These are phyloP conservation scores for Tinea trinotella DNA, from an alignment of 2,888 invertebrate species.

Conservation along the genomic window DNA sequence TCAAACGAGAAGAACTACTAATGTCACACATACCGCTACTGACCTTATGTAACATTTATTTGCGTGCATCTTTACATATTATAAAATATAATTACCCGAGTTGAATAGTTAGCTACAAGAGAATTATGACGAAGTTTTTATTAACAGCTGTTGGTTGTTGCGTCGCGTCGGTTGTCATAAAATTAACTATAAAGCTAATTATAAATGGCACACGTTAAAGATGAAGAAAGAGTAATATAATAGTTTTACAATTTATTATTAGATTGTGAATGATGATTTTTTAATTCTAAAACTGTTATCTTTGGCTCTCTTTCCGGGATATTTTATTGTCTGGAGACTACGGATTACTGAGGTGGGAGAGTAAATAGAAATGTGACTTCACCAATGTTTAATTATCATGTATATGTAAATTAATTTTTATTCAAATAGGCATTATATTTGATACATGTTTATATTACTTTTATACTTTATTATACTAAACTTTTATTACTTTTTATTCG, in stretches of 20 bases:
- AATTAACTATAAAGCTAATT: constrained; percentile 57
- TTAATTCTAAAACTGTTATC: constrained; percentile 2
- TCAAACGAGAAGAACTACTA: too few species aligned
- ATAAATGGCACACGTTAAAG: constrained; percentile 31
- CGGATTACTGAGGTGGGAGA: background rate
- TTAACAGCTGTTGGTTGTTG: constrained; percentile 46
- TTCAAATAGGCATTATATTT: too few species aligned
- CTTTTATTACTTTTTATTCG: too few species aligned
- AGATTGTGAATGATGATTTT: background rate
- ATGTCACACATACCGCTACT: too few species aligned
- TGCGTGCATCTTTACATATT: background rate
- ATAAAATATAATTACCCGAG: background rate
- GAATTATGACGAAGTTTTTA: constrained; percentile 46
- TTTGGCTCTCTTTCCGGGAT: background rate
- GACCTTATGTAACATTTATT: too few species aligned
- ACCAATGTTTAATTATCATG: background rate
- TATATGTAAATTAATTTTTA: too few species aligned
- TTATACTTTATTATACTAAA: too few species aligned
- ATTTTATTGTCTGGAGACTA: background rate
- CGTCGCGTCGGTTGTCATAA: constrained; percentile 60
- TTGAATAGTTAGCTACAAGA: constrained; percentile 25
- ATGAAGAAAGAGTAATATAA: constrained; percentile 11
- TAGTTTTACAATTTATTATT: constrained; percentile 1
- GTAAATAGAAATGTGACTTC: background rate
- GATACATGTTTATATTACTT: too few species aligned